Percentiles rank a stretch among this genome's conserved stretches.
Evolutionary conservation across 2,888 invertebrate species (phyloP).

Genomic region (Limnephilus rhombicus): DNA sequence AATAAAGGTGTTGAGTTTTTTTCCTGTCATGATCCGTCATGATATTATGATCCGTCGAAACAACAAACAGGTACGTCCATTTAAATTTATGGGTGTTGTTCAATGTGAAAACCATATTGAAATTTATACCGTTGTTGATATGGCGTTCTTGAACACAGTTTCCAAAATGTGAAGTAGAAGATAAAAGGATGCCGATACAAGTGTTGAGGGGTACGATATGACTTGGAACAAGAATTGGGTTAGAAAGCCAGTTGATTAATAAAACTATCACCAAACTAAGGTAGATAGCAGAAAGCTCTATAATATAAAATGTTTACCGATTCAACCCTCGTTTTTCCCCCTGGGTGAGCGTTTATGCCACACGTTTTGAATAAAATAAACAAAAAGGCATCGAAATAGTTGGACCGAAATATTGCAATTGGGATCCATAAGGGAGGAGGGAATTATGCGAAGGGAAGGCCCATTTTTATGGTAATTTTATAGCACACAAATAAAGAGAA

Average conservation of each 20-base stretch:
- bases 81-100: too few relatives aligned
- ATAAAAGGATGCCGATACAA: not conserved
- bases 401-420: slow-evolving; percentile 40
- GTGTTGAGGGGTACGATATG: not conserved
- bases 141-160: too few relatives aligned
- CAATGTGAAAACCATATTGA: too few relatives aligned
- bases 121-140: too few relatives aligned
- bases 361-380: slow-evolving; percentile 45
- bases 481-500: slow-evolving; percentile 46
- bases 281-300: not conserved
- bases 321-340: not conserved
- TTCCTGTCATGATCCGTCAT: too few relatives aligned
- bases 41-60: too few relatives aligned
- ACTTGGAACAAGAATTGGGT: not conserved
- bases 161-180: too few relatives aligned
- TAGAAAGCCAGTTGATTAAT: not conserved
- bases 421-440: slow-evolving; percentile 10
- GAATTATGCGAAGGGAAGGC: slow-evolving; percentile 28
- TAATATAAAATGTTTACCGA: not conserved
- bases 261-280: not conserved
- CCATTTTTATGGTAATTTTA: slow-evolving; percentile 48
- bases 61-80: too few relatives aligned
- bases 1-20: too few relatives aligned
- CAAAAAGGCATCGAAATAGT: slow-evolving; percentile 23
- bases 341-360: not conserved